Percentiles rank a stretch among this genome's conserved stretches.
These are phyloP conservation scores for Trogon melanurus DNA, from an alignment of 2,113 vertebrate species.

Conservation along the genomic window DNA sequence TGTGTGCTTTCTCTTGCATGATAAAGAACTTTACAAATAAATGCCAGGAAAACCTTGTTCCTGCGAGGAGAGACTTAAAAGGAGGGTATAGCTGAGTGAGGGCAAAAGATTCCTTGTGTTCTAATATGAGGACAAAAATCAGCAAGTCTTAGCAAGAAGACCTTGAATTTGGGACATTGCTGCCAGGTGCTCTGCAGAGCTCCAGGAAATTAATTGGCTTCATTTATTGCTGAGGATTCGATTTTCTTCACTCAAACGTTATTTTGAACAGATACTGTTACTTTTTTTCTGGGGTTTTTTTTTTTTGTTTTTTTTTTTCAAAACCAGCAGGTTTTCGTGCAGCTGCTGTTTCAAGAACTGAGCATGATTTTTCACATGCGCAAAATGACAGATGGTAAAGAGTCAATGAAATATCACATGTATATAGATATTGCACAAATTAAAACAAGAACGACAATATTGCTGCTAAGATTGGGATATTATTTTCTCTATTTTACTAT, in stretches of 20 bases:
- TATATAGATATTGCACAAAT: neutral
- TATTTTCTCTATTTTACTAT: neutral
- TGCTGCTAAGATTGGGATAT: neutral
- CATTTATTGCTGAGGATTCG: neutral
- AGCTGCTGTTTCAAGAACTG: neutral
- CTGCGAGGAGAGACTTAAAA: neutral
- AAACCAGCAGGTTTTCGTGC: neutral
- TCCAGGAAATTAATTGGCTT: neutral
- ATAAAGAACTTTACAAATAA: neutral
- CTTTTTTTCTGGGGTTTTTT: no score
- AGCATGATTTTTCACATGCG: neutral
- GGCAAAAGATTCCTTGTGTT: neutral
- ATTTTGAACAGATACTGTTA: neutral
- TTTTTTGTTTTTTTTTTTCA: neutral
- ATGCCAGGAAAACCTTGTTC: neutral
- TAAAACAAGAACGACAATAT: neutral
- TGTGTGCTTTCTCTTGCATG: neutral
- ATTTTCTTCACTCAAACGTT: neutral
- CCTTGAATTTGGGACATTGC: neutral
- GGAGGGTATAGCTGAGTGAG: neutral
- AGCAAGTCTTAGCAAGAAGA: neutral
- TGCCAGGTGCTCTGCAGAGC: neutral
- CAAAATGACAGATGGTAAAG: neutral
- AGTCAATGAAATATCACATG: neutral
- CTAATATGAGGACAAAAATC: neutral